A percentile compares a stretch with the other conserved stretches of the same genome.
These are phyloP conservation scores for Dynastes grantii DNA, from an alignment of 2,888 invertebrate genomes.

Conservation along the genomic window DNA sequence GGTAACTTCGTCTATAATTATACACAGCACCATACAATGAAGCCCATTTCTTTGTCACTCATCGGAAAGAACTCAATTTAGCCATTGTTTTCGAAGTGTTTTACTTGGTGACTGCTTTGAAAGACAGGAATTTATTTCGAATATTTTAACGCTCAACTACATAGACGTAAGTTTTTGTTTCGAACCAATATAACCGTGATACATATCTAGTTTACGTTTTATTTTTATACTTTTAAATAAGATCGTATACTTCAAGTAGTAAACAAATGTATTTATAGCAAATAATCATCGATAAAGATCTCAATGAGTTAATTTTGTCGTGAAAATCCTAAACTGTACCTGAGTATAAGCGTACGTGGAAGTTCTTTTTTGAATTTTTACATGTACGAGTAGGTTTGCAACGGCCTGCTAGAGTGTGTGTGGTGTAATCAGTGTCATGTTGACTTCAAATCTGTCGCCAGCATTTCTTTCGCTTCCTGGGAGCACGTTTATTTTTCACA, in stretches of 20 bases:
- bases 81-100: constrained; percentile 22
- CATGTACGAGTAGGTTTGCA: constrained; percentile 30
- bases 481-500: constrained; percentile 47
- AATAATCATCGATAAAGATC: not conserved
- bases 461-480: constrained; percentile 51
- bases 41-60: constrained; percentile 23
- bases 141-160: not conserved
- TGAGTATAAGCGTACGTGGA: not conserved
- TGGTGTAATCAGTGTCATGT: constrained; percentile 54
- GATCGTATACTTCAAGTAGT: not conserved
- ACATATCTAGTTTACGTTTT: no score
- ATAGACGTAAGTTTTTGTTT: not conserved
- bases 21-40: not conserved
- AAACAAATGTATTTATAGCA: not conserved
- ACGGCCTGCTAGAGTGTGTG: constrained; percentile 44
- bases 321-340: not conserved
- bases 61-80: constrained; percentile 20
- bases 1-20: no score
- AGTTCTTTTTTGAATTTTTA: constrained; percentile 1
- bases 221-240: no score
- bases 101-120: constrained; percentile 11
- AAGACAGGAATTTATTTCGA: constrained; percentile 26
- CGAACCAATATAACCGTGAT: not conserved
- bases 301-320: constrained; percentile 24
- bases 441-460: constrained; percentile 53